Evolutionary conservation across 2,113 vertebrate genomes (phyloP).

Genomic region (Malurus melanocephalus): DNA sequence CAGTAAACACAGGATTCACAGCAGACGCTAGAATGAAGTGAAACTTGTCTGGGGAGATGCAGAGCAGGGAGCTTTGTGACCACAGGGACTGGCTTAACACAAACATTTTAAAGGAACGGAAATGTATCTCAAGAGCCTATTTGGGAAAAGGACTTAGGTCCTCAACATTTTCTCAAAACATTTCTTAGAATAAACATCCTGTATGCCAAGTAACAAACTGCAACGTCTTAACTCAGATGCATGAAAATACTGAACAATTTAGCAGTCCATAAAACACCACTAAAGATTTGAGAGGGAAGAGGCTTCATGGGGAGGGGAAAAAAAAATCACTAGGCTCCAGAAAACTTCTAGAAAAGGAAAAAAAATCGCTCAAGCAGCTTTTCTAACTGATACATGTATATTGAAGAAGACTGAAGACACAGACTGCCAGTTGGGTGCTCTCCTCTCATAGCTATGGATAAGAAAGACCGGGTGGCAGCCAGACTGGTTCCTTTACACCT

Average conservation of each 20-base stretch:
- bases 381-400: neutral
- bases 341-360: neutral
- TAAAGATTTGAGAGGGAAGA: neutral
- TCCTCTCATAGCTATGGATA: neutral
- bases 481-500: slow-evolving; percentile 16
- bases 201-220: neutral
- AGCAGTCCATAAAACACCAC: neutral
- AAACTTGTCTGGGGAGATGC: neutral
- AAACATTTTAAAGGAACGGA: neutral
- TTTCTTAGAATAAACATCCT: slow-evolving; percentile 12
- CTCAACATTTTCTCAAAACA: neutral
- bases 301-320: neutral
- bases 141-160: neutral
- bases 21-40: neutral
- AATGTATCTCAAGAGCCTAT: neutral
- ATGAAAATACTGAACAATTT: neutral
- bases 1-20: neutral
- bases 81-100: neutral
- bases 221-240: neutral
- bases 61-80: neutral
- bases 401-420: neutral
- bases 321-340: neutral
- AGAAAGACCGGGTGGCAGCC: neutral
- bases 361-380: neutral
- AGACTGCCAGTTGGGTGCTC: neutral